A percentile compares a stretch with the other conserved stretches of the same genome.
These are phyloP conservation scores for Syrista parreyssii DNA, from an alignment of 2,888 invertebrate species.

Conservation along the genomic window DNA sequence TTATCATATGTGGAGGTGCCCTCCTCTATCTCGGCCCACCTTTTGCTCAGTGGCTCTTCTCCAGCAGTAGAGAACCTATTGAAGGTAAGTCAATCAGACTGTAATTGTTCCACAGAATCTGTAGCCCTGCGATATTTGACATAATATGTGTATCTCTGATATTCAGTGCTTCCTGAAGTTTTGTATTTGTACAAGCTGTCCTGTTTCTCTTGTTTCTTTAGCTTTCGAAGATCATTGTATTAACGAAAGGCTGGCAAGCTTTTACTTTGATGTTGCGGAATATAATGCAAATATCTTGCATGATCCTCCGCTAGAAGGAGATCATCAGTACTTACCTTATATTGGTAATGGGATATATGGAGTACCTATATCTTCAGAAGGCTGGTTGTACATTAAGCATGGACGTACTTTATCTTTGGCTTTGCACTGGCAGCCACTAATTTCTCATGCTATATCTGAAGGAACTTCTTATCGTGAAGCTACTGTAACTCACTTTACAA, in stretches of 20 bases:
- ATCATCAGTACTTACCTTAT: conserved; percentile 77
- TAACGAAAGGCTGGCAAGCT: conserved; percentile 73
- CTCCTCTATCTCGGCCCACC: conserved; percentile 76
- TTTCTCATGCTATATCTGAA: conserved; percentile 68
- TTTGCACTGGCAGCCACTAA: conserved; percentile 76
- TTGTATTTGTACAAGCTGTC: background rate
- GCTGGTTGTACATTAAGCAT: conserved; percentile 75
- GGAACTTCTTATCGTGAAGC: conserved; percentile 73
- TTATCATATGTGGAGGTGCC: conserved; percentile 58
- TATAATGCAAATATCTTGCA: conserved; percentile 78
- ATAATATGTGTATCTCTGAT: background rate
- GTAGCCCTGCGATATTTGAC: background rate
- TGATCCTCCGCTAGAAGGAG: conserved; percentile 68
- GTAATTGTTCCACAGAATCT: background rate
- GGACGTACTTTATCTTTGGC: conserved; percentile 76
- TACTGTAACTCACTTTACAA: conserved; percentile 76
- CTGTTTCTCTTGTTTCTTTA: conserved; percentile 29
- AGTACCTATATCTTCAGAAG: conserved; percentile 72
- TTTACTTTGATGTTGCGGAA: conserved; percentile 71
- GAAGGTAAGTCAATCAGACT: conserved; percentile 48
- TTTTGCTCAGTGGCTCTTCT: conserved; percentile 73
- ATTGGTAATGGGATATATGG: conserved; percentile 82
- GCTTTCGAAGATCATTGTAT: conserved; percentile 74
- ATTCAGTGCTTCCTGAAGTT: background rate
- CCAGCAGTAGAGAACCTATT: conserved; percentile 65